phyloP scores from a whole-genome alignment of 2,888 invertebrate genomes.

The Listrodromus nycthemerus region DNA sequence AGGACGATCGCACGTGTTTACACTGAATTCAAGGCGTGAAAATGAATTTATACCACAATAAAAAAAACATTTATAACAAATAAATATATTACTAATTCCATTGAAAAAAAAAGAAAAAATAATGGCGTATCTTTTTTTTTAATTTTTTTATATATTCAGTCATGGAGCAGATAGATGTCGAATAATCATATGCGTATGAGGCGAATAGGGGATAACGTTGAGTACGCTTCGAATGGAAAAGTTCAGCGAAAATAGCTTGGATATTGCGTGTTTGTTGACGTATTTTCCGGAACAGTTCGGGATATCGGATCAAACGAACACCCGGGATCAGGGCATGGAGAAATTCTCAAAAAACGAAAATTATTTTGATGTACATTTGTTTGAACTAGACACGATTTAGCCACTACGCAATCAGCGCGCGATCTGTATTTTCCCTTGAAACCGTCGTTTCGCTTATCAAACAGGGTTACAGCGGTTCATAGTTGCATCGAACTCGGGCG shows the following conservation, averaged over 20 bases:
- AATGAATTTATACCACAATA: constrained; percentile 21
- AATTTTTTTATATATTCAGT: no score
- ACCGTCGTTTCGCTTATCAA: background rate
- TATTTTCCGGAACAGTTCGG: no score
- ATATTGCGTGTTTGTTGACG: no score
- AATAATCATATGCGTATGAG: no score
- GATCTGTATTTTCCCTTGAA: background rate
- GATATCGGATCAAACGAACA: background rate
- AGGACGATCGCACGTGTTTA: constrained; percentile 31
- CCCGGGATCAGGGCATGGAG: no score
- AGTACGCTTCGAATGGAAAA: no score
- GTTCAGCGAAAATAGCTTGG: no score
- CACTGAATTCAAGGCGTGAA: background rate
- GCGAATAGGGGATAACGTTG: no score
- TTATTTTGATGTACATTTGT: background rate
- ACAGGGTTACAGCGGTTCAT: background rate
- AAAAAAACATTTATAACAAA: constrained; percentile 11
- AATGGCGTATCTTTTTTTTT: background rate
- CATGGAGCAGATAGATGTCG: no score
- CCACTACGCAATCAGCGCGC: background rate
- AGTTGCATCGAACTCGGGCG: background rate
- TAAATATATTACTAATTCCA: constrained; percentile 1
- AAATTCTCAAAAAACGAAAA: background rate
- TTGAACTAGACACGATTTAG: background rate
- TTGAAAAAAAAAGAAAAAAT: constrained; percentile 28